These are phyloP conservation scores for Nymphalis polychloros DNA, from an alignment of 2,888 invertebrate species.

Conservation along the genomic window DNA sequence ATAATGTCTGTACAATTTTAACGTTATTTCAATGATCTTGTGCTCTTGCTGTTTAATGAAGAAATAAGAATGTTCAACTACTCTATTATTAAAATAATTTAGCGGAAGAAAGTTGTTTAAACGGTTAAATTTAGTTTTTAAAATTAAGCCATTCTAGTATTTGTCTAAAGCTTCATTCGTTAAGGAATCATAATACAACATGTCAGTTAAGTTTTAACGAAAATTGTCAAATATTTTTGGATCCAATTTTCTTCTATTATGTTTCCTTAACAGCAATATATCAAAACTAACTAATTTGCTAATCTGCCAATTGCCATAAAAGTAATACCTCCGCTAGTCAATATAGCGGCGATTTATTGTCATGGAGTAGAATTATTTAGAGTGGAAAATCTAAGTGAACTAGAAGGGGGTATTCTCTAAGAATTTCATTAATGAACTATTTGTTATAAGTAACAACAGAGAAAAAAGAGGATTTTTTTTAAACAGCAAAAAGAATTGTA, in stretches of 20 bases:
- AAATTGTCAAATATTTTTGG: no score
- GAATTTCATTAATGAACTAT: not conserved
- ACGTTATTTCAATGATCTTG: conserved; percentile 2
- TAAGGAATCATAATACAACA: conserved; percentile 11
- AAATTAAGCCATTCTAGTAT: conserved; percentile 30
- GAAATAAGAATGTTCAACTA: conserved; percentile 10
- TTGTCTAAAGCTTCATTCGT: conserved; percentile 27
- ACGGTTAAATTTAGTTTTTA: conserved; percentile 18
- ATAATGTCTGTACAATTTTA: conserved; percentile 8
- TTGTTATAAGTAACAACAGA: not conserved
- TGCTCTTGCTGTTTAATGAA: conserved; percentile 1
- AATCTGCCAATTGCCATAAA: conserved; percentile 20
- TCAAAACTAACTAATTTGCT: conserved; percentile 23
- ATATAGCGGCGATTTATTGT: conserved; percentile 64
- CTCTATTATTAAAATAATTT: conserved; percentile 26
- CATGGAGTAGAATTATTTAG: conserved; percentile 32
- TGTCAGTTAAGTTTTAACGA: not conserved
- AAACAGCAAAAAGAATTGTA: not conserved
- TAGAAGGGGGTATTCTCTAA: not conserved
- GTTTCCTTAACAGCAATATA: conserved; percentile 15
- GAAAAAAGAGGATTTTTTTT: not conserved
- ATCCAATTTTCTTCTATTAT: conserved; percentile 8
- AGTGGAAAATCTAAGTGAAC: not conserved
- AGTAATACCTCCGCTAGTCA: conserved; percentile 58
- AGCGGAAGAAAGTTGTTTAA: conserved; percentile 21